These are phyloP conservation scores for Abrostola tripartita DNA, from an alignment of 2,888 invertebrate species.

Conservation along the genomic window DNA sequence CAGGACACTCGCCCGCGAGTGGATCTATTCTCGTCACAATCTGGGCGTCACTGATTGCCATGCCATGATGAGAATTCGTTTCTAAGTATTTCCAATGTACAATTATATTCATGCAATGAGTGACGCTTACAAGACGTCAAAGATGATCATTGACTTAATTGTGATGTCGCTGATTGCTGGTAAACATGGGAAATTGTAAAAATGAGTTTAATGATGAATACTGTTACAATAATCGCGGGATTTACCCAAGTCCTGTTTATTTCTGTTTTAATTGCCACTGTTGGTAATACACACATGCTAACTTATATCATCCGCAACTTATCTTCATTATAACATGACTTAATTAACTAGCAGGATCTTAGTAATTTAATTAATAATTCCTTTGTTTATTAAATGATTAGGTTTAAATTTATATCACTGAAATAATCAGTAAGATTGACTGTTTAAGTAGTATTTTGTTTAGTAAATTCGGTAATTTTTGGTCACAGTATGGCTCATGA, in stretches of 20 bases:
- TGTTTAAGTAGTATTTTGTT: too few relatives aligned
- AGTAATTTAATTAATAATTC: conserved; percentile 44
- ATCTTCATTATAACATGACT: conserved; percentile 40
- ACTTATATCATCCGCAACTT: conserved; percentile 37
- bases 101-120: conserved; percentile 64
- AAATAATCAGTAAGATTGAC: background rate
- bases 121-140: conserved; percentile 65
- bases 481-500: conserved; percentile 25
- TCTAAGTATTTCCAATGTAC: conserved; percentile 11
- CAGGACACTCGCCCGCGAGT: background rate
- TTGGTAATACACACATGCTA: conserved; percentile 20
- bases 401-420: conserved; percentile 2
- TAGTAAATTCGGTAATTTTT: conserved; percentile 7
- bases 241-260: conserved; percentile 74
- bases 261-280: conserved; percentile 41
- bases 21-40: conserved; percentile 22
- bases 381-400: conserved; percentile 23
- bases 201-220: conserved; percentile 54
- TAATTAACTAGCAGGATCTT: conserved; percentile 36
- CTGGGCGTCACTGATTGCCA: conserved; percentile 9
- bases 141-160: conserved; percentile 56
- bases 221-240: conserved; percentile 58
- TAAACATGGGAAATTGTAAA: conserved; percentile 42
- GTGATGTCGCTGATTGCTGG: conserved; percentile 45
- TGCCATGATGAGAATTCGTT: conserved; percentile 25